Evolutionary conservation across 2,113 vertebrate species (phyloP), one percentile per base, ranked within the genome.

Genomic region (Pristiophorus japonicus): DNA sequence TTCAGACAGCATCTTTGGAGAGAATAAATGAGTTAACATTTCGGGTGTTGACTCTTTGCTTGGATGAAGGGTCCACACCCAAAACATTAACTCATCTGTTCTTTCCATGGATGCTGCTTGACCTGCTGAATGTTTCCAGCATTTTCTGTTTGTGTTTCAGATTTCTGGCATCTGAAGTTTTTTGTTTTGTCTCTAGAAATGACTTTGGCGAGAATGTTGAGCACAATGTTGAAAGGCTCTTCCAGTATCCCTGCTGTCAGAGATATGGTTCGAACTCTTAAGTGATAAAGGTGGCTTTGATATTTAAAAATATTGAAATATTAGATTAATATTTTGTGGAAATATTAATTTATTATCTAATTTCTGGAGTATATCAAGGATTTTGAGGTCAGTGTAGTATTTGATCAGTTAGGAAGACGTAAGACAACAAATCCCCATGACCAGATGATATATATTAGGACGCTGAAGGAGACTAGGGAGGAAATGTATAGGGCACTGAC

Each of bases 91-190:
- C 55, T 91, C 88, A 91, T 63, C 34, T 91, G 59, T 91, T 91
- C 34, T 63, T 91, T 91, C 84, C 55, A 91, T 34, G 38, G 59
- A 63, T 63, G 88, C 59, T 63, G 4, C 59, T 91, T 91, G 88
- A 20, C 55, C 55, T n/a, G 55, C 55, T 62, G 55, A 91, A 91
- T 7, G 34, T 20, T 91, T 91, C 87, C 88, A 91, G 62, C 59
- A 63, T 63, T 91, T 91, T 63, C n/a, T 38, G 88, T 63, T 91
- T 90, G 38, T 62, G 88, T 62, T 91, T 63, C 88, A 91, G 59
- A 63, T 62, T 91, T 63, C 88, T 18, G 59, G 34, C 88, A 38
- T 91, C 88, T 91, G 59, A 91, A 62, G 88, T 91, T 91, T 91
- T n/a, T 62, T 87, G 8, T 62, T 38, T 63, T 62, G 59, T n/a